Conservation (phyloP, 92 coral and sea anemone species). For the Porites lobata region DNA sequence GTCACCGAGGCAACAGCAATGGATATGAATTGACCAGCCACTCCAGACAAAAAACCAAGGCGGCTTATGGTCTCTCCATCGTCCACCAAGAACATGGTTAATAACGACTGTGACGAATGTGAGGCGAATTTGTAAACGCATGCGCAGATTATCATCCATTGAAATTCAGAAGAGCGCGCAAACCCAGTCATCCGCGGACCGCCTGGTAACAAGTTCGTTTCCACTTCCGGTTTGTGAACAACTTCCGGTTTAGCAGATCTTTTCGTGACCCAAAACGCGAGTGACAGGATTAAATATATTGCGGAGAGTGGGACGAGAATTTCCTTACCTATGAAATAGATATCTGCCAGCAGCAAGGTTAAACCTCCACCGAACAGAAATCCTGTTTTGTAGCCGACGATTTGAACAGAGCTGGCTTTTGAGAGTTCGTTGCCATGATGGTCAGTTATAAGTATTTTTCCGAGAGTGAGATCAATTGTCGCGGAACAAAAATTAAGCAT, state of each 20-base stretch:
- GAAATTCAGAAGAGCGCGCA: slow-evolving; percentile 67
- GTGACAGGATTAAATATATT: slow-evolving; percentile 43
- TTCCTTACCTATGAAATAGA: slow-evolving; percentile 52
- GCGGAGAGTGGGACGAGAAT: slow-evolving; percentile 53
- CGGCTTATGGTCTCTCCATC: slow-evolving; percentile 69
- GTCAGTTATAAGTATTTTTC: slow-evolving; percentile 61
- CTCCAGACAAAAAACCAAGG: slow-evolving; percentile 87
- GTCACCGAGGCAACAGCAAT: slow-evolving; percentile 69
- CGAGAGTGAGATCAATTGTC: slow-evolving; percentile 84
- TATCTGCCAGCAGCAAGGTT: slow-evolving; percentile 72
- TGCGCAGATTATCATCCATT: slow-evolving; percentile 86
- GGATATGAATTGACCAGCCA: slow-evolving; percentile 86
- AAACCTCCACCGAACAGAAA: slow-evolving; percentile 87
- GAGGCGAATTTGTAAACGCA: slow-evolving; percentile 87
- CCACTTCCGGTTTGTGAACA: slow-evolving; percentile 29
- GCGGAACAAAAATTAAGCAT: slow-evolving; percentile 81
- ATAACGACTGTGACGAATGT: slow-evolving; percentile 87
- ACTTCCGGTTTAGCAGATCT: slow-evolving; percentile 39
- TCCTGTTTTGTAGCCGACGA: slow-evolving; percentile 89
- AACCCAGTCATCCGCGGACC: slow-evolving; percentile 20
- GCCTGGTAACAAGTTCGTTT: background rate
- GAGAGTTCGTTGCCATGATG: slow-evolving; percentile 38
- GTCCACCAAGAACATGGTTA: slow-evolving; percentile 94
- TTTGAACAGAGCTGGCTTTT: slow-evolving; percentile 78
- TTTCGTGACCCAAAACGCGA: slow-evolving; percentile 32